Evolutionary conservation across 2,113 vertebrate genomes (phyloP).

Genomic region (Pantherophis guttatus): DNA sequence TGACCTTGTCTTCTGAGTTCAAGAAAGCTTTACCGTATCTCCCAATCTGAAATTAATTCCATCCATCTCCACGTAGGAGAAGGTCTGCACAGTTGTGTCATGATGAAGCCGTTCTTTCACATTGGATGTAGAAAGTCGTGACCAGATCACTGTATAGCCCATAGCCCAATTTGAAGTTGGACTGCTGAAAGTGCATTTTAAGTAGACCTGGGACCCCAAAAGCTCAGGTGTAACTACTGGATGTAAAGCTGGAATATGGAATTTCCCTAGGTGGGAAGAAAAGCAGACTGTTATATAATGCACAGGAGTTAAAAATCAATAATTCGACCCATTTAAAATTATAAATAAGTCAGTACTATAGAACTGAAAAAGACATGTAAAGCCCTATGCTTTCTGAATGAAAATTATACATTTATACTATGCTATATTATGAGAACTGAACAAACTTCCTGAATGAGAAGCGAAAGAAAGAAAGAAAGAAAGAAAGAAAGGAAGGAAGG

Average conservation of each 20-base stretch:
- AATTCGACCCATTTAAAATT: background rate
- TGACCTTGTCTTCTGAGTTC: constrained; percentile 30
- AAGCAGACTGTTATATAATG: background rate
- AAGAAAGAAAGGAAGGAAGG: too few species aligned
- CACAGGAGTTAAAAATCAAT: background rate
- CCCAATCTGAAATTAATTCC: constrained; percentile 74
- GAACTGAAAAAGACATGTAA: background rate
- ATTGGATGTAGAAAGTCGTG: constrained; percentile 62
- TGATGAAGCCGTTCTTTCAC: constrained; percentile 74
- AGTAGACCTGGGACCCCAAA: constrained; percentile 57
- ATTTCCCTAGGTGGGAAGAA: constrained; percentile 32
- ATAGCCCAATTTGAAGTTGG: constrained; percentile 17
- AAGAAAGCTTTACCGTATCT: constrained; percentile 73
- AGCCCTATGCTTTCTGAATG: background rate
- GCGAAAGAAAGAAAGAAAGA: too few species aligned
- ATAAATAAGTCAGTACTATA: background rate
- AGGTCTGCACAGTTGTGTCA: constrained; percentile 67
- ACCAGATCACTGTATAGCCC: constrained; percentile 76
- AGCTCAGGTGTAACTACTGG: constrained; percentile 60
- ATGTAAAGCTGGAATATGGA: background rate
- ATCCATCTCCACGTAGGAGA: constrained; percentile 74
- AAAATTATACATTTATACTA: background rate
- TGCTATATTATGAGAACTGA: background rate
- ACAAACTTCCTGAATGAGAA: background rate
- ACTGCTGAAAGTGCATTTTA: constrained; percentile 70